phyloP scores from a whole-genome alignment of 2,888 invertebrate genomes.

The Stenoptilia bipunctidactyla region DNA sequence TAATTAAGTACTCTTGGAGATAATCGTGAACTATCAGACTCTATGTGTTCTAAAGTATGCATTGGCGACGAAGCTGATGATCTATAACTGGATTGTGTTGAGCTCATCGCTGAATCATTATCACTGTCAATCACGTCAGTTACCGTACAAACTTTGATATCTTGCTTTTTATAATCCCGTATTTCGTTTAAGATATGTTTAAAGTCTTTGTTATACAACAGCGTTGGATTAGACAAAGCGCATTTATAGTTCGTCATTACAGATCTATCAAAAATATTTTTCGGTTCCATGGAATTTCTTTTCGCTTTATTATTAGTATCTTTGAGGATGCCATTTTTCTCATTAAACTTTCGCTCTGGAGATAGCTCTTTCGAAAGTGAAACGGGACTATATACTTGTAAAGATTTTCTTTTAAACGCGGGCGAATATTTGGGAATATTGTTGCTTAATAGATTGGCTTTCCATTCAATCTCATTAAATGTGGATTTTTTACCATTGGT shows the following conservation, averaged over 20 bases:
- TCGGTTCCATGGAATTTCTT: neutral
- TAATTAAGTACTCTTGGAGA: constrained; percentile 58
- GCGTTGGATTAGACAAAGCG: constrained; percentile 21
- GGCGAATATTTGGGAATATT: constrained; percentile 85
- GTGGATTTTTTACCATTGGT: constrained; percentile 34
- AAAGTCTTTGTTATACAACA: constrained; percentile 32
- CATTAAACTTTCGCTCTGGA: constrained; percentile 50
- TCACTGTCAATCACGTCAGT: constrained; percentile 79
- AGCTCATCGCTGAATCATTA: constrained; percentile 90
- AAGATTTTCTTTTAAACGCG: constrained; percentile 82
- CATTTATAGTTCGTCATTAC: constrained; percentile 18
- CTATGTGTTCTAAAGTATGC: constrained; percentile 72
- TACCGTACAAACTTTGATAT: constrained; percentile 56
- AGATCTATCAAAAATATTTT: neutral
- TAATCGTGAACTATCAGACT: constrained; percentile 64
- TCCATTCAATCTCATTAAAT: constrained; percentile 55
- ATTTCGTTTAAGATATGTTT: constrained; percentile 37
- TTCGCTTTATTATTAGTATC: constrained; percentile 20
- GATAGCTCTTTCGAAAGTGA: constrained; percentile 59
- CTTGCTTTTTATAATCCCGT: constrained; percentile 52
- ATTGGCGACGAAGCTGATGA: constrained; percentile 84
- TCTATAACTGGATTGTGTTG: constrained; percentile 83
- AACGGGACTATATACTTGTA: constrained; percentile 73
- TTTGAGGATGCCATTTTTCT: constrained; percentile 33
- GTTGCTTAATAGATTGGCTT: constrained; percentile 46